phyloP scores from a whole-genome alignment of 2,888 invertebrate species.

The Enchytraeus crypticus region DNA sequence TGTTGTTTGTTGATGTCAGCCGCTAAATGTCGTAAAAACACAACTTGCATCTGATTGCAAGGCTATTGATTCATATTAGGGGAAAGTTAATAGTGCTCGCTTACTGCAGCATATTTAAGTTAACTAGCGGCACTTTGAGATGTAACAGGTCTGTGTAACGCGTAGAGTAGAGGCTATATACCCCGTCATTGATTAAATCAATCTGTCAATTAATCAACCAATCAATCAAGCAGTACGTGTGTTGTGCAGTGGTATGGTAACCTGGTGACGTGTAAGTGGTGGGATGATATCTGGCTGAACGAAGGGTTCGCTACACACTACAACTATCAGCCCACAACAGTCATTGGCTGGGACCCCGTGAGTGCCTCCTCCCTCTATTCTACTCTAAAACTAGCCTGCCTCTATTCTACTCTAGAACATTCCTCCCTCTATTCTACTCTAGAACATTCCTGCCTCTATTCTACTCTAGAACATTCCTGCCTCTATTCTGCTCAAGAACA shows the following conservation, averaged over 20 bases:
- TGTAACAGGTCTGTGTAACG: background rate
- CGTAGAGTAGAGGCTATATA: background rate
- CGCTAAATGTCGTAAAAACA: no score
- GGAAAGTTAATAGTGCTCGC: no score
- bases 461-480: no score
- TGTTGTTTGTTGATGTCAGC: no score
- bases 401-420: no score
- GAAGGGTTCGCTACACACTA: conserved; percentile 22
- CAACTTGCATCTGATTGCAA: no score
- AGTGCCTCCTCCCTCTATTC: background rate
- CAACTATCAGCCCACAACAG: conserved; percentile 15
- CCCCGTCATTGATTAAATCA: background rate
- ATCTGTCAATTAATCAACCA: background rate
- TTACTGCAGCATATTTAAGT: no score
- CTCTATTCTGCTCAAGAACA: no score
- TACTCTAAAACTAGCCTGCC: background rate
- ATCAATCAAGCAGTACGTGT: background rate
- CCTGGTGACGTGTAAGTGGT: conserved; percentile 20
- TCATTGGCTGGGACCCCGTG: conserved; percentile 16
- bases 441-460: no score
- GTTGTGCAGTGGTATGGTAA: conserved; percentile 23
- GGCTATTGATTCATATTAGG: no score
- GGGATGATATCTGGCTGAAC: conserved; percentile 21
- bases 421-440: no score
- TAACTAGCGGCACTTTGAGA: no score